These are phyloP conservation scores for Scrobipalpa costella DNA, from an alignment of 2,888 invertebrate genomes.

Conservation along the genomic window DNA sequence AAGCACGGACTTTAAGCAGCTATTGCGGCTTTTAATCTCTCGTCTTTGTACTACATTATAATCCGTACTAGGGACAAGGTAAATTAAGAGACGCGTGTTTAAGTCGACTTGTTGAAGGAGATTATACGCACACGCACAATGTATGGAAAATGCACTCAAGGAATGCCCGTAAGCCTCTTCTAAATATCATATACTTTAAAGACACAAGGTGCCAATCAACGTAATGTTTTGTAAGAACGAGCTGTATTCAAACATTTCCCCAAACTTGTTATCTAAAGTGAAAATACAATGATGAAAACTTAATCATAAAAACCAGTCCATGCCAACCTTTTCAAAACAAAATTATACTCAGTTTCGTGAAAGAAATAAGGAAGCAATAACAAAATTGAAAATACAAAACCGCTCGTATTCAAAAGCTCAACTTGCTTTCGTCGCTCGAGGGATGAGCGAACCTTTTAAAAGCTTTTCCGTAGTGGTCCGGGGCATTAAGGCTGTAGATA, in stretches of 20 bases:
- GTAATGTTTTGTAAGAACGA: too few species aligned
- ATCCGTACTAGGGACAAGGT: slow-evolving; percentile 23
- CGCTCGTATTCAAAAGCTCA: slow-evolving; percentile 26
- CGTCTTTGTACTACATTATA: slow-evolving; percentile 14
- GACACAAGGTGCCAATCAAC: too few species aligned
- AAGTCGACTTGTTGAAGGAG: slow-evolving; percentile 20
- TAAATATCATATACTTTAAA: not conserved
- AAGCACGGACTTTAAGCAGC: slow-evolving; percentile 1
- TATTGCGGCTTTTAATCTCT: slow-evolving; percentile 21
- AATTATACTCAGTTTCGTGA: not conserved
- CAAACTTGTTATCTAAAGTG: too few species aligned
- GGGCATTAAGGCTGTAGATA: slow-evolving; percentile 70
- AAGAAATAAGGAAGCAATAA: slow-evolving; percentile 14
- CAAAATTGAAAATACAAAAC: slow-evolving; percentile 18
- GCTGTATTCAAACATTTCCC: too few species aligned
- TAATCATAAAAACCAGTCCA: not conserved
- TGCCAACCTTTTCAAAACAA: not conserved
- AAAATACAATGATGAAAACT: too few species aligned
- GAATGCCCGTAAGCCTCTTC: not conserved
- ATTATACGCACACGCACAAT: slow-evolving; percentile 15
- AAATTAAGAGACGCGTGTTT: slow-evolving; percentile 21
- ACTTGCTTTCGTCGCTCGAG: slow-evolving; percentile 58
- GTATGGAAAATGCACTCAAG: not conserved
- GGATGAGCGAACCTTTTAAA: slow-evolving; percentile 70
- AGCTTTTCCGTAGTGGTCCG: slow-evolving; percentile 64